Evolutionary conservation across 2,797 vertebrate genomes (phyloP).

Genomic region (Eulemur rubriventer): DNA sequence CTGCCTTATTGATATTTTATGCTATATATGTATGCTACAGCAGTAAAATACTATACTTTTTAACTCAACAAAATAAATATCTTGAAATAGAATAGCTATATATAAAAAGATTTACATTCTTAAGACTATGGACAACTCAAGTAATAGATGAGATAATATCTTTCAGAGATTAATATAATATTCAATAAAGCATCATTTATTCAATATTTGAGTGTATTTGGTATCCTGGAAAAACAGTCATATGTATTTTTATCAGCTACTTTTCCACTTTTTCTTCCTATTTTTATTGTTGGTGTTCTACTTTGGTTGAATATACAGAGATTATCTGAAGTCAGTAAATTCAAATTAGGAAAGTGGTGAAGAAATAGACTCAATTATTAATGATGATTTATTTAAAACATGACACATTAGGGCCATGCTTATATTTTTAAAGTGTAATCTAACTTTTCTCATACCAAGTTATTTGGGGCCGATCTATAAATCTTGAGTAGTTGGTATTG

Average conservation of each 20-base stretch:
- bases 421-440: slow-evolving; percentile 21
- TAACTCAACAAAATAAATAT: not conserved
- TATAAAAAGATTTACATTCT: not conserved
- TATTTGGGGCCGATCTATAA: slow-evolving; percentile 44
- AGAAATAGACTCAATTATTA: not conserved
- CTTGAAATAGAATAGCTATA: not conserved
- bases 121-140: not conserved
- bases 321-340: not conserved
- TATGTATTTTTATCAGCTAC: not conserved
- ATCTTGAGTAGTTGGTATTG: slow-evolving; percentile 37
- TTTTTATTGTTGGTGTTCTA: not conserved
- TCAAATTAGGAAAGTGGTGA: not conserved
- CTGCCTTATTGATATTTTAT: not conserved
- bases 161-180: not conserved
- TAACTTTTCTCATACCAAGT: not conserved
- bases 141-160: not conserved
- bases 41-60: not conserved
- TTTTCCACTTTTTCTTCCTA: not conserved
- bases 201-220: not conserved
- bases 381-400: slow-evolving; percentile 44
- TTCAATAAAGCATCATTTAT: not conserved
- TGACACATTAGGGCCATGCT: not conserved
- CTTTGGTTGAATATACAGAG: not conserved
- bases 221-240: not conserved
- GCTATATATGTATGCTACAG: not conserved